These are phyloP conservation scores for Amyelois transitella DNA, from an alignment of 1,140 invertebrate genomes.

Conservation along the genomic window DNA sequence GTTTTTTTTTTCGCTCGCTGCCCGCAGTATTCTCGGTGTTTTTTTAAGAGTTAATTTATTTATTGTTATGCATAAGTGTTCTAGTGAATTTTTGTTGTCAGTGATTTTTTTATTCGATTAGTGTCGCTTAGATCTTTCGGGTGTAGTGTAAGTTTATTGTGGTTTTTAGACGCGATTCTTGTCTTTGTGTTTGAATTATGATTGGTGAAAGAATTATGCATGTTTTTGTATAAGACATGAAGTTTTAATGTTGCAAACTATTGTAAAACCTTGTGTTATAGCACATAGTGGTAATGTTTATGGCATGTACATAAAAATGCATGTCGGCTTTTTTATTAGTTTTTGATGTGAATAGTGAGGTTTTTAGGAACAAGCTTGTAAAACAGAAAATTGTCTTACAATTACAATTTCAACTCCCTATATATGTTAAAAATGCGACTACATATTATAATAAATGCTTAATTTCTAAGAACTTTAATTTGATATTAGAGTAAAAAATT, in stretches of 20 bases:
- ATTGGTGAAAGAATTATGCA: not conserved
- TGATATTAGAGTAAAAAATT: not conserved
- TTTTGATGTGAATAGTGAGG: too few species aligned
- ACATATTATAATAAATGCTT: too few species aligned
- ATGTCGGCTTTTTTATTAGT: too few species aligned
- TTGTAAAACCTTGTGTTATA: too few species aligned
- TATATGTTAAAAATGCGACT: too few species aligned
- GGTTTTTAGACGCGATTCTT: not conserved
- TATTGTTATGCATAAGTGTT: slow-evolving; percentile 15
- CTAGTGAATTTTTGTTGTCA: slow-evolving; percentile 13
- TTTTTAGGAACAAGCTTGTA: too few species aligned
- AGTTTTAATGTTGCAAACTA: too few species aligned
- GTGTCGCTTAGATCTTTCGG: not conserved
- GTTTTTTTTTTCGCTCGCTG: slow-evolving; percentile 13
- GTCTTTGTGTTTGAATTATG: not conserved
- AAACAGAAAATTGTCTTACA: too few species aligned
- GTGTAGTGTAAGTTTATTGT: not conserved
- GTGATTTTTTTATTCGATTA: slow-evolving; percentile 3
- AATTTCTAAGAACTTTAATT: too few species aligned
- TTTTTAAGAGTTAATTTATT: slow-evolving; percentile 17
- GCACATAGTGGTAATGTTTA: too few species aligned
- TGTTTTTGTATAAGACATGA: not conserved
- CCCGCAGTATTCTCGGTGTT: slow-evolving; percentile 19
- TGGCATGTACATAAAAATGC: too few species aligned
- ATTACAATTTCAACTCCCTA: too few species aligned